phyloP scores from a whole-genome alignment of 2,113 vertebrate genomes.

The Uria lomvia region DNA sequence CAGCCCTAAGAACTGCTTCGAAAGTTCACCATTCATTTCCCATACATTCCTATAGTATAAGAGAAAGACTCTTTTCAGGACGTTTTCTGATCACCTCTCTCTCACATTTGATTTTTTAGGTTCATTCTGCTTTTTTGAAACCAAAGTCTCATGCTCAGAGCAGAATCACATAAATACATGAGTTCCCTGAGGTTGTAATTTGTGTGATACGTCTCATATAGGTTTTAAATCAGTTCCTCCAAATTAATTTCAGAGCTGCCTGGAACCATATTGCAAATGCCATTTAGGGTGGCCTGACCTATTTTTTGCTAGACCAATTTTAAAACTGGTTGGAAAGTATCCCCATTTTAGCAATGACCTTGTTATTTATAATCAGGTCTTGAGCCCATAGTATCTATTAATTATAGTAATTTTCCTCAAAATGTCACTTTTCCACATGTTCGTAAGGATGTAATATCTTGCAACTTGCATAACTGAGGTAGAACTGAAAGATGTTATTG shows the following conservation, averaged over 20 bases:
- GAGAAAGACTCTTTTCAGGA: background rate
- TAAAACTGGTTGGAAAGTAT: background rate
- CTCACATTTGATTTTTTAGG: background rate
- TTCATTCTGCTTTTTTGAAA: background rate
- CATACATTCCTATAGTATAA: background rate
- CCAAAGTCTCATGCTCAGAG: background rate
- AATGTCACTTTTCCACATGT: background rate
- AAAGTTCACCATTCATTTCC: background rate
- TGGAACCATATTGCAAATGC: background rate
- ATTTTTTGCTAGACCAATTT: background rate
- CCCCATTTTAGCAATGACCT: background rate
- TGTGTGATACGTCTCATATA: background rate
- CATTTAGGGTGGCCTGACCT: background rate
- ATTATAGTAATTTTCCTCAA: background rate
- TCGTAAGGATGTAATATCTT: background rate
- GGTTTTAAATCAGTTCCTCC: background rate
- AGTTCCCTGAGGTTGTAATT: background rate
- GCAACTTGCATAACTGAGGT: background rate
- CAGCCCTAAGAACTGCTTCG: background rate
- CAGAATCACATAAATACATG: background rate
- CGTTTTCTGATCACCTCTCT: background rate
- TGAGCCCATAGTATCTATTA: background rate
- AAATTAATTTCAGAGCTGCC: background rate
- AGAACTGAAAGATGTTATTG: background rate
- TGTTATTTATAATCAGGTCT: slow-evolving; percentile 11